phyloP scores from a whole-genome alignment of 2,113 vertebrate genomes.

The Cyanoliseus patagonus region DNA sequence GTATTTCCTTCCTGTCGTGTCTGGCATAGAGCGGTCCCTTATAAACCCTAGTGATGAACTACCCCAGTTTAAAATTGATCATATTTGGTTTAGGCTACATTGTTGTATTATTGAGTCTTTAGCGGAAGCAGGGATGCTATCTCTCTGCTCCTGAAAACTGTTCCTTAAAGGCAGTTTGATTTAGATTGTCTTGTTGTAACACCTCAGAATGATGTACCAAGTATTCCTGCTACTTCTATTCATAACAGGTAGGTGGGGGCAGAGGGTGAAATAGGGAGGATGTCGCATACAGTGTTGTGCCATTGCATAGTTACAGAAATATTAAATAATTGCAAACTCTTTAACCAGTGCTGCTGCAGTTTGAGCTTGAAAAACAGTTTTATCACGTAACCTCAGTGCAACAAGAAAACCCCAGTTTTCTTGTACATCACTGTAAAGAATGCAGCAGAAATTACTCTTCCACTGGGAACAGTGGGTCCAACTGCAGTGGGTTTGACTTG shows the following conservation, averaged over 20 bases:
- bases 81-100: neutral
- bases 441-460: neutral
- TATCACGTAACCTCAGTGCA: neutral
- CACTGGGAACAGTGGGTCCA: accelerated
- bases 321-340: neutral
- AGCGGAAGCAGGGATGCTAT: neutral
- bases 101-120: neutral
- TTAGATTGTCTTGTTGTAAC: neutral
- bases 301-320: neutral
- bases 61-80: neutral
- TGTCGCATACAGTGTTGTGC: neutral
- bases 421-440: neutral
- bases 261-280: neutral
- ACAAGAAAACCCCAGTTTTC: neutral
- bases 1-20: neutral
- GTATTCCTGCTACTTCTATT: neutral
- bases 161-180: neutral
- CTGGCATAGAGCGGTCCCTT: neutral
- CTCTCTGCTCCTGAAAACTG: neutral
- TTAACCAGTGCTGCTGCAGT: neutral
- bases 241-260: neutral
- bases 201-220: neutral
- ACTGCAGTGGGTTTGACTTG: neutral
- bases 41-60: neutral
- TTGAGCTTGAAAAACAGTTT: neutral